Evolutionary conservation across 2,888 invertebrate genomes (phyloP), one percentile per base, ranked within the genome.

Genomic region (Steinernema scapterisci): DNA sequence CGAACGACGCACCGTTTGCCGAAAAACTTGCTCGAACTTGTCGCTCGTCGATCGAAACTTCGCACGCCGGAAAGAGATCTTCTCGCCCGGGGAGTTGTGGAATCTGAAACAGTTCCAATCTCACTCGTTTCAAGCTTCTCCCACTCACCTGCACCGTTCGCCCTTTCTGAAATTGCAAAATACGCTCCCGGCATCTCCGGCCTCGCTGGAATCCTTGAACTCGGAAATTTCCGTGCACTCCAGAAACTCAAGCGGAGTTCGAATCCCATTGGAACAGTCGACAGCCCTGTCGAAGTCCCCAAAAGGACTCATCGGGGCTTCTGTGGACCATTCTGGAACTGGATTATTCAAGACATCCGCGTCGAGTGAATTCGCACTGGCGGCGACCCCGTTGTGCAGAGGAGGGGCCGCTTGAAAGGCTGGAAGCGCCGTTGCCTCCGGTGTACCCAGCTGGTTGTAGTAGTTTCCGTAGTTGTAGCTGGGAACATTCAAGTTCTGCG

Each of bases 1-100:
- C 16, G 77, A 44, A 27, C 77, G 76, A 21, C 56, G 45, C 9
- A 54, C 73, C 38, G 78, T 31, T 21, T 63, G n/a, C 16, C 52
- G 48, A 31, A 77, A 77, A 7, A 73, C 51, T 56, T 73, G 46
- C 21, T 77, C 77, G 70, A 77, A 78, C 16, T 31, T 27, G 16
- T 63, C 63, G 5, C 63, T 27, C 7, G 63, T 27, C 16, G 63
- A 63, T 27, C 63, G 63, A 31, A 63, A 63, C 38, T 63, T 63
- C 16, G 63, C 63, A 5, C 63, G 63, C 7, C 63, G 63, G 63
- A 63, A 63, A 5, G 31, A 13, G 63, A 63, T 25, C 16, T 63
- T 63, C 63, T 63, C 63, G 16, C 9, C 23, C 13, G 63, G 31
- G 1, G 63, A 25, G 31, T 63, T 63, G 63, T 63, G 63, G 31